Percentiles rank a stretch among this genome's conserved stretches.
Evolutionary conservation across 2,888 invertebrate genomes (phyloP).

Genomic region (Anthrax anthrax): DNA sequence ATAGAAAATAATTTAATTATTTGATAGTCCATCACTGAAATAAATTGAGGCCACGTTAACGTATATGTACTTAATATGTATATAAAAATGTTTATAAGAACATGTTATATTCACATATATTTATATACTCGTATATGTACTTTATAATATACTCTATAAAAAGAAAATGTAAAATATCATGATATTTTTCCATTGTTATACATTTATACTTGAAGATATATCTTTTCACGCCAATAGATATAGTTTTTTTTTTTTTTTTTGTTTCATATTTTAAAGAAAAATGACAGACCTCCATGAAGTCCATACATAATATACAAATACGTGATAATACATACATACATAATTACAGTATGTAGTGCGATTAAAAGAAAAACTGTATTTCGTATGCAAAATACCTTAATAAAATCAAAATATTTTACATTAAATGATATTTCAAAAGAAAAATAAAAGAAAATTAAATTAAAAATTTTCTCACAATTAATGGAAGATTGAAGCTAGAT

Average conservation of each 20-base stretch:
- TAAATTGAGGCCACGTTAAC: slow-evolving; percentile 3
- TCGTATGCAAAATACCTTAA: too few species aligned
- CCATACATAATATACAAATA: neutral
- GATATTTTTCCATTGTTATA: neutral
- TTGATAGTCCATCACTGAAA: slow-evolving; percentile 6
- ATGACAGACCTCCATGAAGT: neutral
- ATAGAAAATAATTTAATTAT: slow-evolving; percentile 12
- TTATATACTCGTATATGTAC: neutral
- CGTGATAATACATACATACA: too few species aligned
- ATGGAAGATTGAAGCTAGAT: too few species aligned
- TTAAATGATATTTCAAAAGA: neutral
- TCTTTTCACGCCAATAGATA: too few species aligned
- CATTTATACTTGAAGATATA: too few species aligned
- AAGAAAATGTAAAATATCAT: neutral
- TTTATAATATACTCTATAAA: neutral
- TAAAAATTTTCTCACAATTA: too few species aligned
- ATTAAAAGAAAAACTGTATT: too few species aligned
- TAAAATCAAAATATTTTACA: neutral
- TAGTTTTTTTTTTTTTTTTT: too few species aligned
- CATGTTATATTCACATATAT: neutral
- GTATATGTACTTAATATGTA: neutral
- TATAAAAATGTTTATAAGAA: neutral
- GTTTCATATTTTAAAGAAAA: too few species aligned
- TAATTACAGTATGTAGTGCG: too few species aligned
- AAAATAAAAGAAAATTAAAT: too few species aligned